A percentile compares a stretch with the other conserved stretches of the same genome.
Evolutionary conservation across 2,888 invertebrate genomes (phyloP).

Genomic region (Erynnis tages): DNA sequence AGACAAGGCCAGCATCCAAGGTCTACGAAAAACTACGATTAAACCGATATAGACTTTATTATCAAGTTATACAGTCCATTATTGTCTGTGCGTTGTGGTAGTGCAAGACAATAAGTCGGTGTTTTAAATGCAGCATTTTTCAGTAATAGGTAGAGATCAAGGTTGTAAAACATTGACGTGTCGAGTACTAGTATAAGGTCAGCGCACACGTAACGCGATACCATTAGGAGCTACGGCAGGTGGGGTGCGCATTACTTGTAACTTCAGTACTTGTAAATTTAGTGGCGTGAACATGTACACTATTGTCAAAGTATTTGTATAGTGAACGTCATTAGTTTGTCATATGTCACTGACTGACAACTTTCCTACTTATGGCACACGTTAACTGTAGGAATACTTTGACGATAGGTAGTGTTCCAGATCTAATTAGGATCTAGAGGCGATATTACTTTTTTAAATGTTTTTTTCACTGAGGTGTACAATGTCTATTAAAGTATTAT

Average conservation of each 20-base stretch:
- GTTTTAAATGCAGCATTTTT: slow-evolving; percentile 76
- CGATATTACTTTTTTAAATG: too few species aligned
- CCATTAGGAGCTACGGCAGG: slow-evolving; percentile 6
- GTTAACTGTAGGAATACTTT: too few species aligned
- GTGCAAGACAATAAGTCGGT: slow-evolving; percentile 71
- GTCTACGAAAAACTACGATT: slow-evolving; percentile 51
- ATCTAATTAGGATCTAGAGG: too few species aligned
- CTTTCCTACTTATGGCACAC: too few species aligned
- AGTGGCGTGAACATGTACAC: background rate
- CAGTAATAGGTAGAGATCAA: slow-evolving; percentile 78
- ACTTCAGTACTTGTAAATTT: background rate
- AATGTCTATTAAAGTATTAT: too few species aligned
- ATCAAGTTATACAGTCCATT: slow-evolving; percentile 42
- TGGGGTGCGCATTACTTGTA: background rate
- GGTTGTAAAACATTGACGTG: slow-evolving; percentile 47
- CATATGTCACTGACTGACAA: too few species aligned
- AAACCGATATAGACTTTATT: slow-evolving; percentile 41
- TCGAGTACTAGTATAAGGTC: slow-evolving; percentile 31
- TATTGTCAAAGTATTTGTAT: too few species aligned
- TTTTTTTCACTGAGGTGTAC: too few species aligned
- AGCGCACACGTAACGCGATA: slow-evolving; percentile 27
- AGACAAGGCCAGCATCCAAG: slow-evolving; percentile 74
- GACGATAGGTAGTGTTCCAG: too few species aligned
- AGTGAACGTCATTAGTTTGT: too few species aligned
- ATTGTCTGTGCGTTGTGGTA: slow-evolving; percentile 38